Evolutionary conservation across 2,113 vertebrate genomes (phyloP).

Genomic region (Poeciliopsis retropinna): DNA sequence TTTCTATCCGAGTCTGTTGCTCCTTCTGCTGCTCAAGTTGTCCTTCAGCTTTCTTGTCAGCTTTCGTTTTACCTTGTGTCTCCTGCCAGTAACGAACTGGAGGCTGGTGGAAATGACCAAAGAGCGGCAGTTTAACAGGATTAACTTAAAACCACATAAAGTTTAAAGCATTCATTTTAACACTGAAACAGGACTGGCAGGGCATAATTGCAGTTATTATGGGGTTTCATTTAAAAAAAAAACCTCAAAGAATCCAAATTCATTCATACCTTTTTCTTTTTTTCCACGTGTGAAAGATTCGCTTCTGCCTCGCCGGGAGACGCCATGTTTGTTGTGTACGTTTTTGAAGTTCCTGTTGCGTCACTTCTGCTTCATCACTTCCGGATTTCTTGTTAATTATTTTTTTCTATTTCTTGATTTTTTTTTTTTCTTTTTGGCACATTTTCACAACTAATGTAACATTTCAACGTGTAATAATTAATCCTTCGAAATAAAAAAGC

Average conservation of each 20-base stretch:
- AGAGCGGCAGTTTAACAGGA: background rate
- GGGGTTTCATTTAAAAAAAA: background rate
- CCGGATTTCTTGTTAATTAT: background rate
- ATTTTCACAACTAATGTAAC: too few species aligned
- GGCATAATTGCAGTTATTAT: background rate
- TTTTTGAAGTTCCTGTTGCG: conserved; percentile 21
- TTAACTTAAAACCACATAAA: background rate
- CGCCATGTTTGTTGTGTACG: conserved; percentile 81
- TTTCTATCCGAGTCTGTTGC: background rate
- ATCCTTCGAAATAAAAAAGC: too few species aligned
- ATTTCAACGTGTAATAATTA: too few species aligned
- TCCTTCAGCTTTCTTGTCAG: conserved; percentile 28
- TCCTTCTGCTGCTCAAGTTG: background rate
- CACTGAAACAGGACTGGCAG: background rate
- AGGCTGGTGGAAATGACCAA: conserved; percentile 23
- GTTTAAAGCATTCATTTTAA: background rate
- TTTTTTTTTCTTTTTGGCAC: background rate
- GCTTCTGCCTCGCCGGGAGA: background rate
- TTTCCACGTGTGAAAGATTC: conserved; percentile 73
- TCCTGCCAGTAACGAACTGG: conserved; percentile 68
- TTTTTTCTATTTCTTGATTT: background rate
- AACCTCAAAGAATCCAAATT: background rate
- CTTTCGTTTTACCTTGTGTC: conserved; percentile 6
- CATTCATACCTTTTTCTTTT: conserved; percentile 69
- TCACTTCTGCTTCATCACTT: conserved; percentile 5